Evolutionary conservation across 1,140 invertebrate genomes (phyloP), one percentile per base, ranked within the genome.

Genomic region (Aphelinus atriplicis): DNA sequence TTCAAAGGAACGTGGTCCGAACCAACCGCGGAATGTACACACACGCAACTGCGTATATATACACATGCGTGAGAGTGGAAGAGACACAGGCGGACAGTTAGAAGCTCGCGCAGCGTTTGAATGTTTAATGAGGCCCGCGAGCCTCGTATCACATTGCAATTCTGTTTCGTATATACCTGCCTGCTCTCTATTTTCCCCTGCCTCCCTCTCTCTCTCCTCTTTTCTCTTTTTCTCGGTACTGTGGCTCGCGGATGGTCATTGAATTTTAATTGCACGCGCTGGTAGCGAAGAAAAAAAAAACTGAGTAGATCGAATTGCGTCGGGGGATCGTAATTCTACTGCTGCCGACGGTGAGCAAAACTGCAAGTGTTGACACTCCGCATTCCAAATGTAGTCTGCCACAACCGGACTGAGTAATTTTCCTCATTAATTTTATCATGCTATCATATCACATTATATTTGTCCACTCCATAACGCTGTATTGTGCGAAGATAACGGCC

Each of bases 81-180:
- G 2, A 45, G 64, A 55, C 50, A 66, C 50, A 47, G 56, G 26
- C 26, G 53, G 56, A 63, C 48, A 50, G 45, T 26, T 58, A 53
- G 56, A 51, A 70, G 56, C 6, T 58, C 69, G 55, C 56, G 26
- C 46, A 10, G 47, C 57, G 75, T 81, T 81, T 80, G 77, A 80
- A 81, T 80, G 77, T 80, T 81, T 79, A 80, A 81, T 78, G 78
- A 80, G 71, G 58, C 48, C 65, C 63, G 70, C 43, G 75, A 69
- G 78, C 76, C 67, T 65, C 53, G 65, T 68, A 61, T 62, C 76
- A 61, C 43, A 50, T 51, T 75, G 73, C 66, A 78, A 78, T 79
- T 79, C 71, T 73, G 64, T 75, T 77, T 72, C 55, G 7, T 43
- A 2, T 7, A 67, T 7, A 56, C 51, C 56, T 7, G 1, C 64